Evolutionary conservation across 2,888 invertebrate genomes (phyloP).

Genomic region (Papilio elwesi): DNA sequence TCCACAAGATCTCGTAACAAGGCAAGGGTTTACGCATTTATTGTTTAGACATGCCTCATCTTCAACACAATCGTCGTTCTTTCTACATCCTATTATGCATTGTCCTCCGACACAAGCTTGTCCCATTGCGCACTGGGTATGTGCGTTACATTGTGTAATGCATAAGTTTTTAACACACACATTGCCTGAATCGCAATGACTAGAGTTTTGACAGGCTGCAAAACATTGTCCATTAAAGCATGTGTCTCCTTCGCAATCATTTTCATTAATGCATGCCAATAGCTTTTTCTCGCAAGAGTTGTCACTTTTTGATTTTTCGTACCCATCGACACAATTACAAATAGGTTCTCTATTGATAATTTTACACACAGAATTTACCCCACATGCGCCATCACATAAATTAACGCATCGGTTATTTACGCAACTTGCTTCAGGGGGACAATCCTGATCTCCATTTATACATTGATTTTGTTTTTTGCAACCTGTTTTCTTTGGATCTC

Average conservation of each 20-base stretch:
- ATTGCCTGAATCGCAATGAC: constrained; percentile 92
- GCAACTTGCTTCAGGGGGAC: constrained; percentile 90
- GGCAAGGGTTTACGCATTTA: constrained; percentile 93
- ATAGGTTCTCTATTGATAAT: constrained; percentile 89
- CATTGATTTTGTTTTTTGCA: constrained; percentile 92
- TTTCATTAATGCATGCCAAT: constrained; percentile 87
- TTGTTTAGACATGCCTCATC: constrained; percentile 92
- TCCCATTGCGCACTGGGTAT: constrained; percentile 90
- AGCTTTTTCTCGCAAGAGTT: constrained; percentile 89
- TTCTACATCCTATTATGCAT: constrained; percentile 93
- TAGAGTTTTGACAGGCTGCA: constrained; percentile 89
- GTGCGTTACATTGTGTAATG: constrained; percentile 90
- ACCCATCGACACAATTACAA: constrained; percentile 91
- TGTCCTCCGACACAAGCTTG: constrained; percentile 92
- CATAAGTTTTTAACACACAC: constrained; percentile 91
- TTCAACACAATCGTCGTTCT: constrained; percentile 90
- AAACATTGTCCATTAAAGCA: constrained; percentile 94
- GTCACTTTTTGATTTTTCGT: constrained; percentile 85
- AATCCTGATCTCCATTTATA: constrained; percentile 88
- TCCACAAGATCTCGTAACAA: constrained; percentile 90
- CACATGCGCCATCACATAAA: constrained; percentile 93
- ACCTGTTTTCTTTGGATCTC: constrained; percentile 90
- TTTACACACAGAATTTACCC: constrained; percentile 91
- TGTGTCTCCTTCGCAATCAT: constrained; percentile 90
- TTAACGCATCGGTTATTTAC: constrained; percentile 89